Conservation (phyloP, 2,797 vertebrate genomes). For the Florisuga fusca region DNA sequence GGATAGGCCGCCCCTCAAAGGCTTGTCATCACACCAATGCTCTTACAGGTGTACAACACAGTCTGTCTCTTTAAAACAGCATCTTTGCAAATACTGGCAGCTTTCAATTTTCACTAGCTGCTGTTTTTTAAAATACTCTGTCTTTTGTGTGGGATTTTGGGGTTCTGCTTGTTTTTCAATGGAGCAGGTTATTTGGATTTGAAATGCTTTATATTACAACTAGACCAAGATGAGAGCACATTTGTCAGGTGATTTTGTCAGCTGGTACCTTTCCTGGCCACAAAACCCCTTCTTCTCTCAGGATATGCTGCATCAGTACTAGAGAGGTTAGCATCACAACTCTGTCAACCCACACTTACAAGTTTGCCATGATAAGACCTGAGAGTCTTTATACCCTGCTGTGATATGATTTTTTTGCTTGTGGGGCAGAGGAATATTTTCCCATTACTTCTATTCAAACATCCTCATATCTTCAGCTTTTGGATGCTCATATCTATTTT, state of each 20-base stretch:
- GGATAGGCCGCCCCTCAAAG: neutral
- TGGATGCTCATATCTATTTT: neutral
- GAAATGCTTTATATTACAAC: neutral
- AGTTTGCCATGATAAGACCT: neutral
- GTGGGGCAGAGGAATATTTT: neutral
- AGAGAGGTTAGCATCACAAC: neutral
- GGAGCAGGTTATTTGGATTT: neutral
- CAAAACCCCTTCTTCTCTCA: neutral
- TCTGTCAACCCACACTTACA: neutral
- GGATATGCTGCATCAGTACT: neutral
- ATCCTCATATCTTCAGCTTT: neutral
- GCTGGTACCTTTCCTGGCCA: slow-evolving; percentile 11
- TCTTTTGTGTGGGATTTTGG: neutral
- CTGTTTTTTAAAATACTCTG: neutral
- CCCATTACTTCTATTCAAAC: neutral
- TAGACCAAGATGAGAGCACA: neutral
- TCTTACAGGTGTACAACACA: neutral
- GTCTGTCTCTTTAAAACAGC: neutral
- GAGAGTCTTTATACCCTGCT: neutral
- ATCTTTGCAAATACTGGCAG: neutral
- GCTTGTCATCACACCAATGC: neutral
- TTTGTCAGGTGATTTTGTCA: neutral
- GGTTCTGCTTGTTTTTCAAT: neutral
- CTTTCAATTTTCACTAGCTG: neutral
- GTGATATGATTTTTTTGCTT: neutral